Evolutionary conservation across 2,797 vertebrate species (phyloP), one percentile per base, ranked within the genome.

Genomic region (Eremophila alpestris): DNA sequence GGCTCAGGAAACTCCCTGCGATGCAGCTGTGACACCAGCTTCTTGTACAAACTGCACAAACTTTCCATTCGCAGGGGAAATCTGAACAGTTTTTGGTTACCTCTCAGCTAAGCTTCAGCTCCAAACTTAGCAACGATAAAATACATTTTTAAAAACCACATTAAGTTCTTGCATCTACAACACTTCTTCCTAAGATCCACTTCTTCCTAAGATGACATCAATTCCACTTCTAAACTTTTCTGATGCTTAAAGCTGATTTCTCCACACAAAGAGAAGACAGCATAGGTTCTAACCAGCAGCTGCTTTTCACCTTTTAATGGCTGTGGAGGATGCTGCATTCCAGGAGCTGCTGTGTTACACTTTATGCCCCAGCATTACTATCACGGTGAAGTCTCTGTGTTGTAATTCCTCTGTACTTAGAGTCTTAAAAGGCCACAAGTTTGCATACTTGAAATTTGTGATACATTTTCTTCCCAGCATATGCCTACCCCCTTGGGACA

Each of bases 361-460:
- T 70, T 74, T 40, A 22, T 32, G 29, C 27, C 29, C 10, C 36
- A 62, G 45, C 19, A 20, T 13, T 82, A 9, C 46, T 51, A 70
- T 38, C 69, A 24, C 38, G 0, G 0, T 67, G 40, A 46, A 75
- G 40, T 38, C 36, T 76, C 32, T 29, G 18, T 43, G 27, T 30
- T 90, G 46, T 69, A 67, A 83, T 94, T 95, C 93, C 36, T 73
- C 49, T n/a, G 18, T 41, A 83, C n/a, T 60, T 79, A 46, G 29
- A 58, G 45, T 43, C 56, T 83, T 90, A 58, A 91, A 87, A 73
- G 32, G 32, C 40, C 43, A 49, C 36, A 29, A 75, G 63, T 88
- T 58, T 76, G 63, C 55, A 73, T 94, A 76, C 83, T 77, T 93
- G 58, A 91, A 90, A 81, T 94, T 89, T 45, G 49, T 69, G 93